Evolutionary conservation across 2,113 vertebrate species (phyloP).

Genomic region (Hippotragus niger): DNA sequence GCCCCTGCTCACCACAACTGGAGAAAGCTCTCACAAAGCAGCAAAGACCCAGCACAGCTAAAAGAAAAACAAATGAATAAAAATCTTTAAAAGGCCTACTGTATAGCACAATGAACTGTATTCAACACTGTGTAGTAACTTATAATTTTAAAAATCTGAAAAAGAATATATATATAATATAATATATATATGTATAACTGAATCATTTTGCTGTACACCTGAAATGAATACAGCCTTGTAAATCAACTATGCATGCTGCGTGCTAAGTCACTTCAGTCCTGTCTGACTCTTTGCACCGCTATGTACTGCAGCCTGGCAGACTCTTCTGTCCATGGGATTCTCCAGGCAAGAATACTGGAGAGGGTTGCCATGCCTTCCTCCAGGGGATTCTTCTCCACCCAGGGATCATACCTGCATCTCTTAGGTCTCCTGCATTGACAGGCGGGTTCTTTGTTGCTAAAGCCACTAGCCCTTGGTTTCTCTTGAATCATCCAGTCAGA

Average conservation of each 20-base stretch:
- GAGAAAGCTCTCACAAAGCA: not conserved
- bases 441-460: not conserved
- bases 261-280: not conserved
- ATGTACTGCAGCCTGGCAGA: not conserved
- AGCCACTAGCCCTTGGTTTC: not conserved
- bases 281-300: not conserved
- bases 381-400: not conserved
- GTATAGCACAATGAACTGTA: not conserved
- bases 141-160: not conserved
- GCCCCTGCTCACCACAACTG: not conserved
- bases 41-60: not conserved
- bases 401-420: not conserved
- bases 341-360: not conserved
- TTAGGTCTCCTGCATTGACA: not conserved
- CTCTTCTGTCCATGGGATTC: not conserved
- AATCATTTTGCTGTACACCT: not conserved
- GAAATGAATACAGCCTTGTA: not conserved
- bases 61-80: not conserved
- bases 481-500: not conserved
- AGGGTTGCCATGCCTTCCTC: not conserved
- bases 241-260: not conserved
- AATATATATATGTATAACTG: not conserved
- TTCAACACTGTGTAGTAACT: not conserved
- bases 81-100: not conserved
- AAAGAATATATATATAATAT: not conserved